Evolutionary conservation across 2,888 invertebrate species (phyloP).

Genomic region (Oxycera nigricornis): DNA sequence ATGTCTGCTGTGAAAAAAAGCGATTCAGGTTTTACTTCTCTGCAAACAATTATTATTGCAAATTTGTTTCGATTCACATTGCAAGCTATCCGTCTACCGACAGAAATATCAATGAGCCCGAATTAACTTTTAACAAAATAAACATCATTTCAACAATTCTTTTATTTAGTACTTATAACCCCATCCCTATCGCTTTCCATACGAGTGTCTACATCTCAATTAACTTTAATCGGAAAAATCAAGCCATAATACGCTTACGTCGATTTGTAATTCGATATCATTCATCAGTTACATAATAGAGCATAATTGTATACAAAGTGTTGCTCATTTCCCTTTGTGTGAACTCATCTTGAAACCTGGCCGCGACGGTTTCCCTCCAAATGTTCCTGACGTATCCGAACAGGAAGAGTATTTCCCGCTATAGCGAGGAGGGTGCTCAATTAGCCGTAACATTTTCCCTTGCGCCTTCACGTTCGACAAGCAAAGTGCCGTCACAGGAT

Average conservation of each 20-base stretch:
- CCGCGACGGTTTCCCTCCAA: slow-evolving; percentile 25
- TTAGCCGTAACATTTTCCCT: slow-evolving; percentile 57
- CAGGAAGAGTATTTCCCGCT: slow-evolving; percentile 19
- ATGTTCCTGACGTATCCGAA: neutral
- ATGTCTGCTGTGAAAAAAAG: too few relatives aligned
- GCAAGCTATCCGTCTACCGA: too few relatives aligned
- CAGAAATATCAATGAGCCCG: too few relatives aligned
- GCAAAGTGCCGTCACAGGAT: slow-evolving; percentile 12
- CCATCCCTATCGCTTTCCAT: too few relatives aligned
- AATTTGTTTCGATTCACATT: too few relatives aligned
- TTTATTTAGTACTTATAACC: too few relatives aligned
- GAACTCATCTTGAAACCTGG: slow-evolving; percentile 15
- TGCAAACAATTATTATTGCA: too few relatives aligned
- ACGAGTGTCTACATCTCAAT: slow-evolving; percentile 46
- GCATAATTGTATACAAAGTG: slow-evolving; percentile 47
- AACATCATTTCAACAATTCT: too few relatives aligned
- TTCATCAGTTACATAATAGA: slow-evolving; percentile 49
- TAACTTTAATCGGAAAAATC: slow-evolving; percentile 47
- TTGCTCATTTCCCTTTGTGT: slow-evolving; percentile 36
- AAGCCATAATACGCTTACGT: slow-evolving; percentile 46
- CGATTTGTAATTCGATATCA: slow-evolving; percentile 48
- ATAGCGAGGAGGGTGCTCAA: slow-evolving; percentile 59
- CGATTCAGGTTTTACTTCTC: too few relatives aligned
- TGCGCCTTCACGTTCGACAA: neutral
- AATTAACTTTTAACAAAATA: too few relatives aligned